Evolutionary conservation across 2,113 vertebrate genomes (phyloP).

Genomic region (Willisornis vidua): DNA sequence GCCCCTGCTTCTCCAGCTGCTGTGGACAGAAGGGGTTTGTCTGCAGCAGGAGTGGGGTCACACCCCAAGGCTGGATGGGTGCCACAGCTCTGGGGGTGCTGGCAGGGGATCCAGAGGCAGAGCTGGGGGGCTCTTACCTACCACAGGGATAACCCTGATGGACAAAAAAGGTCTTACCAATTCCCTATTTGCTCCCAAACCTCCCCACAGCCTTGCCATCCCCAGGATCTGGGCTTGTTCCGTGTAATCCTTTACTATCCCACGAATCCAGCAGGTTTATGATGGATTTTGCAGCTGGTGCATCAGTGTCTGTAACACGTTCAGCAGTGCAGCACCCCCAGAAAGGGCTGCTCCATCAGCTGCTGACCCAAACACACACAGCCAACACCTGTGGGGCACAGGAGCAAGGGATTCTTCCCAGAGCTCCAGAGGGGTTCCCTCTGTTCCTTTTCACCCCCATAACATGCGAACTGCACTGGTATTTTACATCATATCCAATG

Average conservation of each 20-base stretch:
- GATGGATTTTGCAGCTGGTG: background rate
- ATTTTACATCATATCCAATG: background rate
- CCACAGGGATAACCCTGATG: background rate
- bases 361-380: background rate
- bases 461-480: background rate
- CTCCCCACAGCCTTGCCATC: background rate
- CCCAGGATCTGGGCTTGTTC: background rate
- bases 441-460: background rate
- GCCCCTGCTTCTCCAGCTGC: background rate
- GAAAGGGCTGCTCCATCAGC: background rate
- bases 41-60: background rate
- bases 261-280: background rate
- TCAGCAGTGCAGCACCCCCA: no score
- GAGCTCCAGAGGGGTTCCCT: background rate
- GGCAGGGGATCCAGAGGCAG: background rate
- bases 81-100: background rate
- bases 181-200: background rate
- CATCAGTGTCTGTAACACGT: accelerated
- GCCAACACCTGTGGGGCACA: no score
- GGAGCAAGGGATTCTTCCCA: background rate
- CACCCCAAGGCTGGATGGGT: background rate
- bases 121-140: background rate
- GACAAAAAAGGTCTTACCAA: background rate
- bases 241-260: background rate
- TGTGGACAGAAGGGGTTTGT: background rate